These are phyloP conservation scores for Neodiprion pinetum DNA, from an alignment of 1,140 invertebrate species.

Conservation along the genomic window DNA sequence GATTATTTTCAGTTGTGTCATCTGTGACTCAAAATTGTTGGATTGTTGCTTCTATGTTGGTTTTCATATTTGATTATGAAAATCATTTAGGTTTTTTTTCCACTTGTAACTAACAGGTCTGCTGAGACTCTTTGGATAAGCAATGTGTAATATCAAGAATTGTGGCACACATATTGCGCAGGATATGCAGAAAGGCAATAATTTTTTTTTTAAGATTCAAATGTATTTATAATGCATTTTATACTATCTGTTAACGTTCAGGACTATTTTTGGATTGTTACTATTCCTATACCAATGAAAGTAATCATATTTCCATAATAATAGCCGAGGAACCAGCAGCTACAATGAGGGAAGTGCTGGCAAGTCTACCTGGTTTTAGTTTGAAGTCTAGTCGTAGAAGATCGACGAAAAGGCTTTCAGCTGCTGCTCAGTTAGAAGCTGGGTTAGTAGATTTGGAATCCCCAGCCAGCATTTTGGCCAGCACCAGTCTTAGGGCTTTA, in stretches of 20 bases:
- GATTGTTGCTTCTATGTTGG: not conserved
- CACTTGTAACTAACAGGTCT: not conserved
- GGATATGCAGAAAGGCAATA: not conserved
- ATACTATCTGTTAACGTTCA: not conserved
- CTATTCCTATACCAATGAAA: not conserved
- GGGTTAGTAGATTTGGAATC: constrained; percentile 95
- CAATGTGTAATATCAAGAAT: not conserved
- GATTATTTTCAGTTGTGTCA: too few species aligned
- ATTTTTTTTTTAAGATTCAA: constrained; percentile 48
- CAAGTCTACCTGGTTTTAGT: constrained; percentile 89
- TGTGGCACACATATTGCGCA: not conserved
- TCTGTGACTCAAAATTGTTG: too few species aligned
- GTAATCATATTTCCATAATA: constrained; percentile 24
- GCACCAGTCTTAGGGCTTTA: constrained; percentile 87
- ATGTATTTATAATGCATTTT: constrained; percentile 36
- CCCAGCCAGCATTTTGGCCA: constrained; percentile 94
- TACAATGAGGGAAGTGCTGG: constrained; percentile 87
- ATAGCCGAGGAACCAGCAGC: constrained; percentile 56
- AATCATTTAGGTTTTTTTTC: not conserved
- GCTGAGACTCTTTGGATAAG: not conserved
- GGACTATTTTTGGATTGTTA: not conserved
- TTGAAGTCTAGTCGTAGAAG: constrained; percentile 79
- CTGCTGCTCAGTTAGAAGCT: constrained; percentile 91
- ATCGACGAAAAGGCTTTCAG: constrained; percentile 83
- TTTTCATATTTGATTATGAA: not conserved